These are phyloP conservation scores for Diacarnus erythraeanus DNA, from an alignment of 37 sponge, comb jelly and placozoan genomes.

Conservation along the genomic window DNA sequence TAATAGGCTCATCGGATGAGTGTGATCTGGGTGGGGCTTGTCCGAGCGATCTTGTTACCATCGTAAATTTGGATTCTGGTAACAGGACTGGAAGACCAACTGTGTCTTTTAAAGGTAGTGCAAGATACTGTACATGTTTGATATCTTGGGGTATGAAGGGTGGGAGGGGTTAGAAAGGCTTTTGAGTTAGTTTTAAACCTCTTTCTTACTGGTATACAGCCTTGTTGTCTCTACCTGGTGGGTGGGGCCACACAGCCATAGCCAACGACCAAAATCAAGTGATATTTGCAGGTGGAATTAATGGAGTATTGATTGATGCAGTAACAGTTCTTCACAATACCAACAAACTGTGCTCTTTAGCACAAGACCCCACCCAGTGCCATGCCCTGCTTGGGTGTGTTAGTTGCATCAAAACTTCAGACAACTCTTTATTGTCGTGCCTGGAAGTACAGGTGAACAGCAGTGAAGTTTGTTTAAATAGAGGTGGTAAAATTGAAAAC, in stretches of 20 bases:
- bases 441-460: background rate
- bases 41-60: constrained; percentile 1
- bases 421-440: background rate
- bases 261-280: background rate
- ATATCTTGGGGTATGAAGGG: background rate
- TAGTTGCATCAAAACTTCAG: background rate
- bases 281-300: background rate
- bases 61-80: background rate
- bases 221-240: background rate
- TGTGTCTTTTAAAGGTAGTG: background rate
- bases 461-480: background rate
- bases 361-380: background rate
- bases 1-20: background rate
- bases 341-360: background rate
- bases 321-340: background rate
- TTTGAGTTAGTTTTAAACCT: background rate
- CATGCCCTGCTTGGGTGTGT: background rate
- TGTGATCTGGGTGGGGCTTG: background rate
- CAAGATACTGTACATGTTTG: background rate
- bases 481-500: background rate
- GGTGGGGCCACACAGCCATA: background rate
- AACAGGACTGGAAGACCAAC: background rate
- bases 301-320: background rate
- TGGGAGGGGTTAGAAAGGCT: background rate
- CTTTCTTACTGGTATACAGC: too few relatives aligned